Evolutionary conservation across 2,888 invertebrate genomes (phyloP).

Genomic region (Scaptomyza flava): DNA sequence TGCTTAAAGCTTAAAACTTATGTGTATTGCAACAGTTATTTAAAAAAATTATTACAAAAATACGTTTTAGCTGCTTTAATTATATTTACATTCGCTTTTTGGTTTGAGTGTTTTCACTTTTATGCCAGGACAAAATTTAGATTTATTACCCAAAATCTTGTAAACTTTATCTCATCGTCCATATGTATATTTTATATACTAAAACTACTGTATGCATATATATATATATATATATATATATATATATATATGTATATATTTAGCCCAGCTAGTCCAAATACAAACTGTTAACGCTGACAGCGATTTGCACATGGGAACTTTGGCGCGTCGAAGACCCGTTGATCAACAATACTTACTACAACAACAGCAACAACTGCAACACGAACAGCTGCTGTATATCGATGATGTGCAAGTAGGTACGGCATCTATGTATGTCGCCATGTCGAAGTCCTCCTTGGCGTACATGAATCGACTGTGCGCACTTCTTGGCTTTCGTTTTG

Average conservation of each 20-base stretch:
- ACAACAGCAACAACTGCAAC: background rate
- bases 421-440: conserved; percentile 44
- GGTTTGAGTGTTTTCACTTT: background rate
- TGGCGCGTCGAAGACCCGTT: conserved; percentile 54
- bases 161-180: conserved; percentile 15
- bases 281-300: conserved; percentile 77
- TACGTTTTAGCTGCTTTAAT: background rate
- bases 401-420: conserved; percentile 66
- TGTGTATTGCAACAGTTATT: background rate
- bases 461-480: conserved; percentile 22
- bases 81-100: conserved; percentile 1
- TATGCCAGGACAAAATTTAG: background rate
- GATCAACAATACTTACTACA: conserved; percentile 38
- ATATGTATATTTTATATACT: conserved; percentile 25
- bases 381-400: conserved; percentile 29
- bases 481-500: conserved; percentile 47
- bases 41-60: background rate
- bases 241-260: conserved; percentile 53
- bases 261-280: conserved; percentile 83
- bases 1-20: too few species aligned
- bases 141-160: conserved; percentile 4
- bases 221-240: background rate
- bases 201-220: background rate
- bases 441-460: conserved; percentile 17
- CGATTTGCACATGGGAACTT: conserved; percentile 64